Percentiles rank a stretch among this genome's conserved stretches.
Conservation (phyloP, 2,113 vertebrate species). For the Ranitomeya imitator region DNA sequence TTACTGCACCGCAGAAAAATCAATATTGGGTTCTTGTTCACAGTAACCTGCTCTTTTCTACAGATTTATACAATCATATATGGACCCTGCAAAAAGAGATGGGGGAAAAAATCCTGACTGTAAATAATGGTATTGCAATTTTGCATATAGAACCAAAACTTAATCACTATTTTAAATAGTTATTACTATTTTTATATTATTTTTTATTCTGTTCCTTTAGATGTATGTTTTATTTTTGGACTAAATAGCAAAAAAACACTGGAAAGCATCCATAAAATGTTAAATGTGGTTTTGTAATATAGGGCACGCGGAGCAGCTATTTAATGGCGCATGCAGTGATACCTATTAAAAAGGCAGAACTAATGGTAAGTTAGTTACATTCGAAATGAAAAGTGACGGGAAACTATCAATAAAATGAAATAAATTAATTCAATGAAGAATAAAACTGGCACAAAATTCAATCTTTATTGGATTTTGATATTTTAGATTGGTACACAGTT, state of each 20-base stretch:
- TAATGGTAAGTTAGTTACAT: not conserved
- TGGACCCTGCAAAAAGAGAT: conserved; percentile 63
- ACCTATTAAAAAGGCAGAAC: not conserved
- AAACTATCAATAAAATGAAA: not conserved
- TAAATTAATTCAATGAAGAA: not conserved
- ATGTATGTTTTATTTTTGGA: conserved; percentile 29
- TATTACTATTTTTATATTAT: not conserved
- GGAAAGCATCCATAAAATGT: conserved; percentile 44
- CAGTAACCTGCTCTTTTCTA: conserved; percentile 84
- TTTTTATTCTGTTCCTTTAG: conserved; percentile 2
- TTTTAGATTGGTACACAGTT: not conserved
- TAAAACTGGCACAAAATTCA: not conserved
- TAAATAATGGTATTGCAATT: conserved; percentile 29
- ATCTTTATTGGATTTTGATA: not conserved
- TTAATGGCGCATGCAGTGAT: not conserved
- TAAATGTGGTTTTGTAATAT: conserved; percentile 29
- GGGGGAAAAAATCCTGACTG: conserved; percentile 12
- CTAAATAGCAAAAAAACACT: not conserved
- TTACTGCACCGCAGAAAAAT: conserved; percentile 91
- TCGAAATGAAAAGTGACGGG: not conserved
- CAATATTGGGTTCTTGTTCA: conserved; percentile 91
- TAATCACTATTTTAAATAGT: conserved; percentile 3
- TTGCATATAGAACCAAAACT: conserved; percentile 11
- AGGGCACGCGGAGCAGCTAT: not conserved
- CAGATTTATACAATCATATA: conserved; percentile 74